Conservation (phyloP, 1,140 invertebrate genomes). For the Nylanderia fulva region DNA sequence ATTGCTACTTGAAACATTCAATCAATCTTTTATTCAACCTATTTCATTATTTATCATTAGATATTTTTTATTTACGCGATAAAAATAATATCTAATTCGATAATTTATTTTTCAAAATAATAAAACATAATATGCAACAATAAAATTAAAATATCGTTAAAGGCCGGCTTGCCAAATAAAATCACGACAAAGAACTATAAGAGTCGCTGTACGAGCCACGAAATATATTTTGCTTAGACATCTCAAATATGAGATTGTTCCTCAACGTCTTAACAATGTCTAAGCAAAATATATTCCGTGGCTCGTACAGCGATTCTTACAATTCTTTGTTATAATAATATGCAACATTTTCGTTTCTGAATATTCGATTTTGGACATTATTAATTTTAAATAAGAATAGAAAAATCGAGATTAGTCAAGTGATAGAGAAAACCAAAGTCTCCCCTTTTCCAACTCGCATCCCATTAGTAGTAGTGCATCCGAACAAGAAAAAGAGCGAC, state of each 20-base stretch:
- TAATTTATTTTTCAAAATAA: constrained; percentile 8
- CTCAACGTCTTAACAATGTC: too few species aligned
- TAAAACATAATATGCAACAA: background rate
- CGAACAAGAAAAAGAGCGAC: constrained; percentile 4
- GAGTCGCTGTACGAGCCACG: too few species aligned
- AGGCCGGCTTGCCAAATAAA: too few species aligned
- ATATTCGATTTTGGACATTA: background rate
- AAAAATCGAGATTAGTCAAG: constrained; percentile 19
- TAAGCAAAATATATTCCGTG: too few species aligned
- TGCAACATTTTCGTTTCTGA: background rate
- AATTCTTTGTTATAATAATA: too few species aligned
- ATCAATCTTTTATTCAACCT: background rate
- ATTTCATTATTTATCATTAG: background rate
- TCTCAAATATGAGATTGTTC: too few species aligned
- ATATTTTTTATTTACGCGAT: background rate
- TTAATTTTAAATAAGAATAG: background rate
- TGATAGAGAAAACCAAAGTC: constrained; percentile 29
- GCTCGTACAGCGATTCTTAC: too few species aligned
- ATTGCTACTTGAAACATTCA: background rate
- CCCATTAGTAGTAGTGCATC: constrained; percentile 3
- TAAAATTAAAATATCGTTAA: too few species aligned
- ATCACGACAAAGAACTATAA: too few species aligned
- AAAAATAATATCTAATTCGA: background rate
- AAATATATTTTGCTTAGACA: too few species aligned
- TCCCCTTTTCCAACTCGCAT: background rate